Evolutionary conservation across 2,797 vertebrate genomes (phyloP), one percentile per base, ranked within the genome.

Genomic region (Protosalanx chinensis): DNA sequence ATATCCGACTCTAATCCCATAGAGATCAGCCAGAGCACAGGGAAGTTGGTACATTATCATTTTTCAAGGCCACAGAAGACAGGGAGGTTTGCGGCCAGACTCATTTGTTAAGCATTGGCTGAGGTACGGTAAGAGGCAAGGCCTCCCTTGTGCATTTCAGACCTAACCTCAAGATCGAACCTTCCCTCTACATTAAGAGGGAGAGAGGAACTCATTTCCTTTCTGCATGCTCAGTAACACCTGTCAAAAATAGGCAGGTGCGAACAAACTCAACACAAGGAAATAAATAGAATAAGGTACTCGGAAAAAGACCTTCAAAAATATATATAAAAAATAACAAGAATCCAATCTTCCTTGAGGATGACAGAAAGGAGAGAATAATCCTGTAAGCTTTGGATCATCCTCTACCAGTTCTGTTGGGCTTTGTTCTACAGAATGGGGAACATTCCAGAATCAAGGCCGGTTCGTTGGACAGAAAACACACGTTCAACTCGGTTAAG

Each of bases 401-500:
- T 8, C 41, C 41, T 46, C 41, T 3, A n/a, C 23, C 16, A 53
- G 49, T 18, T 53, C 15, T 30, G 49, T 6, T 35, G 20, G 27
- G 41, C 51, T 68, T 58, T 18, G 29, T 68, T 68, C 30, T 13
- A 68, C 8, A 1, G 46, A 41, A 68, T 60, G 33, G 51, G 16
- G 35, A 68, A 77, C 32, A 72, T 67, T 80, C 81, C 80, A 85
- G 89, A 90, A 90, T 91, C 84, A 35, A 37, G 73, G 61, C 3
- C 20, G 78, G 88, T 91, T 90, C 86, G 87, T 90, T 85, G 61
- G 84, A 79, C 80, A 76, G 80, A 74, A 46, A 16, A n/a, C 79
- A 82, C 73, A 74, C 73, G 77, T 86, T 66, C 90, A 87, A 88
- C 83, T 49, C 83, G 72, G 78, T 61, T 8, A 78, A 82, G 86